phyloP scores from a whole-genome alignment of 2,888 invertebrate genomes.

The Unio delphinus region DNA sequence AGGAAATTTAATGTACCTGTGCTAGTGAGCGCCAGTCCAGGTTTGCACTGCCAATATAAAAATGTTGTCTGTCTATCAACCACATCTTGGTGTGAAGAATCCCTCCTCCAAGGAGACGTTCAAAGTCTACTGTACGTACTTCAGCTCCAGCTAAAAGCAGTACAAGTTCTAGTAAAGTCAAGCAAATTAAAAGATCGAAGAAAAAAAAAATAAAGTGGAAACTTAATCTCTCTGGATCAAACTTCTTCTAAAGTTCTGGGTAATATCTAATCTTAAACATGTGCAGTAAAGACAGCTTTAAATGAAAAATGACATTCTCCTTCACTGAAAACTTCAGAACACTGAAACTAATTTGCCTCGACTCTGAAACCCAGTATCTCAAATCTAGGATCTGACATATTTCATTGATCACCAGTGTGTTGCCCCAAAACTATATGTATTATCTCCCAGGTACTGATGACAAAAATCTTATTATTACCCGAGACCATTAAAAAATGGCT shows the following conservation, averaged over 20 bases:
- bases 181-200: neutral
- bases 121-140: slow-evolving; percentile 84
- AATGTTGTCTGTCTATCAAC: slow-evolving; percentile 89
- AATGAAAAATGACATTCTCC: too few relatives aligned
- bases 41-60: slow-evolving; percentile 97
- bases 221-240: neutral
- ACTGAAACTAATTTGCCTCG: too few relatives aligned
- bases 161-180: neutral
- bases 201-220: neutral
- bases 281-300: too few relatives aligned
- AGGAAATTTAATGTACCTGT: slow-evolving; percentile 77
- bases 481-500: too few relatives aligned
- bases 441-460: too few relatives aligned
- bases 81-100: slow-evolving; percentile 96
- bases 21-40: slow-evolving; percentile 98
- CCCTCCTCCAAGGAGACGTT: slow-evolving; percentile 85
- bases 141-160: slow-evolving; percentile 75
- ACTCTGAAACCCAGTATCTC: too few relatives aligned
- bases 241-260: neutral
- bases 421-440: too few relatives aligned
- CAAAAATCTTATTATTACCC: too few relatives aligned
- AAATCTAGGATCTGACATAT: too few relatives aligned
- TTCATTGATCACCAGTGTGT: too few relatives aligned
- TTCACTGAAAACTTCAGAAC: too few relatives aligned
- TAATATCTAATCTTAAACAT: too few relatives aligned